Evolutionary conservation across 2,113 vertebrate species (phyloP), one percentile per base, ranked within the genome.

Genomic region (Eulemur macaco): DNA sequence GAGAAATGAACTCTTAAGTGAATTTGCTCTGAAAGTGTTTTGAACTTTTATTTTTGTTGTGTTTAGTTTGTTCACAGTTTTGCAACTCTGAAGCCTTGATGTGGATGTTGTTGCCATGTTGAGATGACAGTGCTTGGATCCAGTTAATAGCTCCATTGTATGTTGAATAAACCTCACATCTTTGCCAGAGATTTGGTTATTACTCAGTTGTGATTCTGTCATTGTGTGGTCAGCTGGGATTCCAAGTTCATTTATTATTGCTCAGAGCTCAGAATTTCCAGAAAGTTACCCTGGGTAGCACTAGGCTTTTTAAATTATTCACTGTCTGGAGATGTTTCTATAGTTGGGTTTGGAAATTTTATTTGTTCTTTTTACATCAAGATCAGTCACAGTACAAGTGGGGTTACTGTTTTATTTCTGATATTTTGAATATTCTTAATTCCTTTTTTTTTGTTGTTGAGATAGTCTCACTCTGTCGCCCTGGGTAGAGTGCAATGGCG

Each of bases 61-160:
- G 2, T 90, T 82, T 27, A 80, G 20, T 63, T 0, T 2, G 73
- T 97, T 92, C 3, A 42, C 58, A 88, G 1, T 93, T 31, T 86
- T 83, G 27, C 74, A 88, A 93, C 52, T 77, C 92, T 45, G 82
- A 74, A 71, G 86, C 78, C 0, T 56, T 73, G 84, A 58, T 63
- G 12, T 11, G 86, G 94, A 94, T 63, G 6, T 64, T 66, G 6
- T 96, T 94, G 86, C 64, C 45, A 0, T 77, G 37, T 23, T 47
- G 95, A 60, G 25, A 78, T 78, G 95, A 97, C 96, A 93, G 80
- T 96, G 86, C 95, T 95, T 94, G 95, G 84, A 86, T 86, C 54
- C 76, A 84, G 64, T 97, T 96, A 96, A 97, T 96, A 96, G 95
- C 8, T 54, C 91, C 97, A 98, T 98, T 98, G 97, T 98, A 60